phyloP scores from a whole-genome alignment of 2,113 vertebrate genomes.

The Noturus placidus region DNA sequence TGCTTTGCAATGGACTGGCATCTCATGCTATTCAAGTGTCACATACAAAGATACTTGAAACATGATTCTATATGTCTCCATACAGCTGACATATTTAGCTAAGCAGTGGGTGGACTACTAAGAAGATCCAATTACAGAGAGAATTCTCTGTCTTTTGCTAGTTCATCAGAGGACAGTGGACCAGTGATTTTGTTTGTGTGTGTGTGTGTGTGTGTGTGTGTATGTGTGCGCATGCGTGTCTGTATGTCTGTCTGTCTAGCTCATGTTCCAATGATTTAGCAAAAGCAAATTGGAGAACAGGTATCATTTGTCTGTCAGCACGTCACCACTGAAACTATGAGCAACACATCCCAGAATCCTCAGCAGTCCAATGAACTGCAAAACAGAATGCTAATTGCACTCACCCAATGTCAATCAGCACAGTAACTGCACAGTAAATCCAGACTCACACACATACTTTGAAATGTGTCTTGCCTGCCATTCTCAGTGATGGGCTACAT shows the following conservation, averaged over 20 bases:
- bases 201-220: background rate
- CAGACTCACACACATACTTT: background rate
- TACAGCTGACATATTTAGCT: conserved; percentile 25
- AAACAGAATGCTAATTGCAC: background rate
- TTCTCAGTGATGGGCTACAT: background rate
- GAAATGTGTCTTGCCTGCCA: background rate
- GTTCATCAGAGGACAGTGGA: background rate
- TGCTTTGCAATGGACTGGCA: background rate
- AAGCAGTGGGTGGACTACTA: background rate
- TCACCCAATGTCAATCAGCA: background rate
- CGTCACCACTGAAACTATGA: background rate
- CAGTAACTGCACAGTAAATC: background rate
- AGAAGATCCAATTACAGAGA: conserved; percentile 21
- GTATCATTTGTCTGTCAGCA: background rate
- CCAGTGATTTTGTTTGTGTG: background rate
- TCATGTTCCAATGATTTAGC: conserved; percentile 5
- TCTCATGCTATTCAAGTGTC: background rate
- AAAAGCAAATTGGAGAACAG: background rate
- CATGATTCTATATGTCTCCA: conserved; percentile 5
- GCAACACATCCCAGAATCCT: background rate
- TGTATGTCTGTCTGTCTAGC: background rate
- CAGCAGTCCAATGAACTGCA: background rate
- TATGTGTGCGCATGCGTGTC: too few species aligned
- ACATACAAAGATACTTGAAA: conserved; percentile 7
- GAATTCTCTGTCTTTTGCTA: background rate